Evolutionary conservation across 1,140 invertebrate species (phyloP), one percentile per base, ranked within the genome.

Genomic region (Mycetomoellerius zeteki): DNA sequence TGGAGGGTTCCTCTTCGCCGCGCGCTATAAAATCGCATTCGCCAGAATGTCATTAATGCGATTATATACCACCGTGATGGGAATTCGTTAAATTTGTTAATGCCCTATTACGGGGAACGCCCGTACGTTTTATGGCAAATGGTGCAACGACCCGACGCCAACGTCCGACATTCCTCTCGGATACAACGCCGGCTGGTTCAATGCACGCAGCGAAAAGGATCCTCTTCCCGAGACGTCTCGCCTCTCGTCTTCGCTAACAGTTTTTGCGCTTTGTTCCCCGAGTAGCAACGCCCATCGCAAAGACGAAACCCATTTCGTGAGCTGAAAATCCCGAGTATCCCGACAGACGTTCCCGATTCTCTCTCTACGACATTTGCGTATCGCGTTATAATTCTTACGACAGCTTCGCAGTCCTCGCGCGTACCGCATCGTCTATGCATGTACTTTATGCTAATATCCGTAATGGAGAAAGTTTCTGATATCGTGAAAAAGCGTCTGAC

Each of bases 41-140:
- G 80, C 37, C 69, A 37, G 64, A 71, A 71, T 43, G 67, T 60
- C 80, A 62, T 84, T 75, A 84, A 84, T 54, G 54, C 54, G 67
- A 84, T 73, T 84, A 75, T 84, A 60, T 84, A 14, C 30, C n/a
- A n/a, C n/a, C 27, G 69, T 6, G 54, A 71, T 54, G 80, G 54
- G 69, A 47, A 84, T 84, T 84, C 80, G 69, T 84, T 60, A 84
- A 75, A 84, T 84, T 82, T 47, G 80, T 82, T 84, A 84, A 84
- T 84, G 80, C 80, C 67, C 69, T 47, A 75, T 84, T 75, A 73
- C 52, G 67, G 52, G 80, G 67, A 82, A 73, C 78, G 65, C 78
- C 65, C 78, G 77, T 64, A 14, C 77, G 78, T 82, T 82, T 82
- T 82, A 82, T 37, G 80, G 37, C 80, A 16, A 82, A 47, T 69